Evolutionary conservation across 2,113 vertebrate species (phyloP), one percentile per base, ranked within the genome.

Genomic region (Phycodurus eques): DNA sequence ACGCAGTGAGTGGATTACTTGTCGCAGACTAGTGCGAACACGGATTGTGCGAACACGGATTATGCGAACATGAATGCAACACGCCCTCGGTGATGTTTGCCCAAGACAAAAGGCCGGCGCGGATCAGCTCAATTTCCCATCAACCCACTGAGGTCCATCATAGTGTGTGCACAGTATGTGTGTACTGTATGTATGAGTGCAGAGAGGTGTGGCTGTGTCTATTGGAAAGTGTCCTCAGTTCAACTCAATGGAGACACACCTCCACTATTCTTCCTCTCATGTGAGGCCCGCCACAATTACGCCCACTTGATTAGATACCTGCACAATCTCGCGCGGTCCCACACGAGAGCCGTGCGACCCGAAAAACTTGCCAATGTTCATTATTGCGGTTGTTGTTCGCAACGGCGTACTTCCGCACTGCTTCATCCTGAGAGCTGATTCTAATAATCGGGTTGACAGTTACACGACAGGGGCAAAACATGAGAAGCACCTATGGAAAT

Each of bases 81-180:
- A 81, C 77, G 81, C 83, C 84, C 64, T 67, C 47, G 79, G 74
- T 70, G 77, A 80, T 90, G 81, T 90, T 91, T 90, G 89, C 77
- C 81, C 80, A 92, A 88, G 85, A 82, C 91, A 90, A 90, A 92
- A 90, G 86, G 77, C 44, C 65, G 60, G 61, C 47, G 39, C 61
- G 78, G 88, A 90, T 92, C 89, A 82, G 81, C 83, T 91, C 92
- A 78, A 89, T 51, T 81, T 88, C 78, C 80, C 80, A 87, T 90
- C 89, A 91, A 85, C 81, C 87, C 72, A 67, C 31, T 61, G 31
- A 11, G 17, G 43, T 66, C n/a, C 20, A 47, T 66, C 43, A 66
- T 22, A 47, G 39, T n/a, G 35, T 43, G 61, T 63, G 61, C 42
- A 60, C 59, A 60, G 19, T 63, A n/a, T 33, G 57, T 33, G 35